These are phyloP conservation scores for Prosapia bicincta DNA, from an alignment of 2,888 invertebrate genomes.

Conservation along the genomic window DNA sequence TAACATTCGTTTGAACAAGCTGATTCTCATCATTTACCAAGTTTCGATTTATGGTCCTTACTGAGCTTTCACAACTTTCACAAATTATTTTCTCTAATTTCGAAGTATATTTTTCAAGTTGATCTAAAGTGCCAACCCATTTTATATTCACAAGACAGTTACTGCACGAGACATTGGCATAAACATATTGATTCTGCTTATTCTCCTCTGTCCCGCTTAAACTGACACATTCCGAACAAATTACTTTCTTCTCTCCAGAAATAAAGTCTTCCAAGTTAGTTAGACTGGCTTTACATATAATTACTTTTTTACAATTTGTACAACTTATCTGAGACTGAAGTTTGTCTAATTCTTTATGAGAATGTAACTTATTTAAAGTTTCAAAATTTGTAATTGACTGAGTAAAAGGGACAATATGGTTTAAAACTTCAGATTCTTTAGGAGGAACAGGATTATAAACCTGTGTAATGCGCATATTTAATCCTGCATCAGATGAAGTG, in stretches of 20 bases:
- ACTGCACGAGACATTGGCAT: neutral
- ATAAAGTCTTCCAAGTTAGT: neutral
- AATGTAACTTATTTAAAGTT: neutral
- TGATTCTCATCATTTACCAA: neutral
- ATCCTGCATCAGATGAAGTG: neutral
- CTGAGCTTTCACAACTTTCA: neutral
- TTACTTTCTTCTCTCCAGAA: neutral
- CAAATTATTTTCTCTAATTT: neutral
- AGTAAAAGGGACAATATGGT: neutral
- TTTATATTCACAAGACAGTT: neutral
- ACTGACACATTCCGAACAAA: neutral
- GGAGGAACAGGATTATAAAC: neutral
- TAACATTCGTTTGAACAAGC: neutral
- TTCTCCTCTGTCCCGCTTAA: neutral
- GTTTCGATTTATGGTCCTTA: neutral
- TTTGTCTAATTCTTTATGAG: neutral
- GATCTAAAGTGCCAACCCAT: neutral
- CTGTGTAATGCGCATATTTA: neutral
- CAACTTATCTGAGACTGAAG: neutral
- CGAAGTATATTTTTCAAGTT: neutral
- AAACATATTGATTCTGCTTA: neutral
- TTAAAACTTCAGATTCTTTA: neutral
- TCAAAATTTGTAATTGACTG: neutral
- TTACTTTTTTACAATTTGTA: neutral
- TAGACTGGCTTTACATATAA: neutral